Conservation (phyloP, 2,113 vertebrate genomes). For the Hippocampus zosterae region DNA sequence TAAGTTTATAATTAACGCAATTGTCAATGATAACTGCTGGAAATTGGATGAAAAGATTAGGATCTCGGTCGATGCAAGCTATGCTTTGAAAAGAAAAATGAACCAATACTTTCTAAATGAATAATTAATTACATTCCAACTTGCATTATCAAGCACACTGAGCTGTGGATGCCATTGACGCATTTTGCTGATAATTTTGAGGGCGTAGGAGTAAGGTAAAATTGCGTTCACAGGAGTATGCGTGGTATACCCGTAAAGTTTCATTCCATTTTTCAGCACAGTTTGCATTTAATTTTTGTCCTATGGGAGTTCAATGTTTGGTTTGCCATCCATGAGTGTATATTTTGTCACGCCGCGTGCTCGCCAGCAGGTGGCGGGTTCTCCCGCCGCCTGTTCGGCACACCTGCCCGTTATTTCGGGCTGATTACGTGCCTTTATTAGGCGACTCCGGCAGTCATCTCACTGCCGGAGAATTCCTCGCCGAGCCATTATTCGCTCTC, state of each 20-base stretch:
- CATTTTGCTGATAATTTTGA: conserved; percentile 49
- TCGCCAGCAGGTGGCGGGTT: no score
- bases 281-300: conserved; percentile 40
- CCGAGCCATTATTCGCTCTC: no score
- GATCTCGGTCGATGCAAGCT: conserved; percentile 13
- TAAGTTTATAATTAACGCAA: not conserved
- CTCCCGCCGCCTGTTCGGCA: no score
- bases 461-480: no score
- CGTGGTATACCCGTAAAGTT: not conserved
- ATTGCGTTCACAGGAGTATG: conserved; percentile 13
- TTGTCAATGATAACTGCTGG: conserved; percentile 14
- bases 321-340: conserved; percentile 56
- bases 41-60: conserved; percentile 10
- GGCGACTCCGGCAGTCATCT: no score
- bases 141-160: conserved; percentile 33
- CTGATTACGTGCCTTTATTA: no score
- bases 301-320: conserved; percentile 44
- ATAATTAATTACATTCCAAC: conserved; percentile 44
- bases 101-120: conserved; percentile 35
- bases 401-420: no score
- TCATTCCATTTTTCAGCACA: conserved; percentile 33
- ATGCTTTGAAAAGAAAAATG: conserved; percentile 21
- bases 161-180: conserved; percentile 28
- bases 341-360: no score
- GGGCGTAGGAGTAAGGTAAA: conserved; percentile 33